A percentile compares a stretch with the other conserved stretches of the same genome.
phyloP scores from a whole-genome alignment of 2,797 vertebrate genomes.

The Ctenopoma multispine region DNA sequence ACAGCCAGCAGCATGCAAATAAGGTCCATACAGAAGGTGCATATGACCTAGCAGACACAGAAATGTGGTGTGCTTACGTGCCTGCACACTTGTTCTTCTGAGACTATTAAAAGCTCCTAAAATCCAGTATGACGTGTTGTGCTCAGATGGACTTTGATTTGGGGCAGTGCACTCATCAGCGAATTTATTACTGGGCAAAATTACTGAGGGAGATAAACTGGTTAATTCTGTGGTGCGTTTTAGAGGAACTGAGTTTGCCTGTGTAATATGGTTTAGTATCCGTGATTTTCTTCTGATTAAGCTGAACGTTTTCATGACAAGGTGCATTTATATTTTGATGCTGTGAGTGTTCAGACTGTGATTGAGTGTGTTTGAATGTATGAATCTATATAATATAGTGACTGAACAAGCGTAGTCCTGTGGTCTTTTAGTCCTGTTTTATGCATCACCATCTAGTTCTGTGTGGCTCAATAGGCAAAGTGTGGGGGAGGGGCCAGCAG shows the following conservation, averaged over 20 bases:
- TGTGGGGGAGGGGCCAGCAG: constrained; percentile 70
- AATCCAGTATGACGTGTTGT: constrained; percentile 33
- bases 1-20: constrained; percentile 59
- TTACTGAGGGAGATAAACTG: constrained; percentile 34
- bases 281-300: constrained; percentile 20
- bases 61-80: constrained; percentile 37
- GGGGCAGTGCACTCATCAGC: constrained; percentile 18
- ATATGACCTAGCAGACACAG: constrained; percentile 36
- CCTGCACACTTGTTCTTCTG: constrained; percentile 20
- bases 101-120: constrained; percentile 43
- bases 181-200: constrained; percentile 22
- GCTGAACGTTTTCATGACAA: background rate
- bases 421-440: constrained; percentile 27
- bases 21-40: constrained; percentile 64
- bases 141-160: constrained; percentile 50
- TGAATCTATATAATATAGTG: background rate
- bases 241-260: constrained; percentile 4
- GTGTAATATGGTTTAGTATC: constrained; percentile 7
- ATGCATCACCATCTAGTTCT: constrained; percentile 40
- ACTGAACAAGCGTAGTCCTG: constrained; percentile 25
- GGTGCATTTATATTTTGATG: constrained; percentile 1
- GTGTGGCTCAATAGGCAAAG: constrained; percentile 44
- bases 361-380: constrained; percentile 6
- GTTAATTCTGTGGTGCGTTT: constrained; percentile 3
- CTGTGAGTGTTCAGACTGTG: background rate